Evolutionary conservation across 2,888 invertebrate species (phyloP), one percentile per base, ranked within the genome.

Genomic region (Cryptocheilus praepositus): DNA sequence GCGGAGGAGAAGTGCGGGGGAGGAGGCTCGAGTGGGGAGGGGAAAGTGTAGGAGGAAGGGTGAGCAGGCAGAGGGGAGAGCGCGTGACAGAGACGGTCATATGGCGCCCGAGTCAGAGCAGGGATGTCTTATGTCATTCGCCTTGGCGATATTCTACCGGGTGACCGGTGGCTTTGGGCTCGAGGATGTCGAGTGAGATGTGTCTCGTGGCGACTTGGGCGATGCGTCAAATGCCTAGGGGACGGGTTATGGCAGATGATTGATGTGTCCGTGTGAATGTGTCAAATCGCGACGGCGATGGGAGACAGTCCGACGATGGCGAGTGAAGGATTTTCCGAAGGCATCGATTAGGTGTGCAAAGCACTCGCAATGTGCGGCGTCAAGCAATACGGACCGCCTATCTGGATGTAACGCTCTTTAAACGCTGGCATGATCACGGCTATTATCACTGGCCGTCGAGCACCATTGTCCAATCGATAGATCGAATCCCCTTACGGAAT

Each of bases 111-210:
- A 82, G 78, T 79, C 81, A 73, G 81, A 76, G 82, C 76, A 75
- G 83, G 85, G 81, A 79, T 83, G 84, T 85, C 86, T 85, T 84
- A 83, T 85, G 83, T 86, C 85, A 85, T 85, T 81, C 80, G 80
- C 75, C 74, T 78, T 62, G 73, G 78, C 79, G 77, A 77, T 74
- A 69, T 69, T 80, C 76, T 80, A 81, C 77, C 81, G 78, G 76
- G 81, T 79, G 78, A 61, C 66, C 61, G 49, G 16, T 11, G 16
- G 7, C 5, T 49, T 36, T 36, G 11, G 11, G 36, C 11, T 1
- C 7, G 36, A 36, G 7, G 36, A 36, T 36, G 7, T 11, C 36
- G 36, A 7, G 4, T 7, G 36, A 11, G 7, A 11, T 36, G 11
- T 5, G 36, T 11, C 11, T 36, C 25, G 25, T 25, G 25, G 5